Evolutionary conservation across 2,113 vertebrate species (phyloP).

Genomic region (Crotalus helleri): DNA sequence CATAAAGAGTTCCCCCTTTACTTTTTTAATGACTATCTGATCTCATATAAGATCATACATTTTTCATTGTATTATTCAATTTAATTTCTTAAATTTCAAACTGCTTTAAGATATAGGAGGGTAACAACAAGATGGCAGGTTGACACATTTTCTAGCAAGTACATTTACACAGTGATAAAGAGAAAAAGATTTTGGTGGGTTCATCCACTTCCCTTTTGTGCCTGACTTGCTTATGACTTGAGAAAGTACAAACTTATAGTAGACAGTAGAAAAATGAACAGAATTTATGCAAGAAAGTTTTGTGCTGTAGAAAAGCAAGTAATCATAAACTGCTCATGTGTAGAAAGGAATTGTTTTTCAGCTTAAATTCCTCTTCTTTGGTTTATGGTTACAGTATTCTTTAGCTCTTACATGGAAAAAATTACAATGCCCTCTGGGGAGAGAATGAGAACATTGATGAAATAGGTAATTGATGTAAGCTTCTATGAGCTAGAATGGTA

Average conservation of each 20-base stretch:
- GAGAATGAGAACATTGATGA: not conserved
- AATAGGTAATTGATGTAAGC: not conserved
- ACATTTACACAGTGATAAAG: not conserved
- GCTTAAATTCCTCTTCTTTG: not conserved
- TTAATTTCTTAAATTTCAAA: not conserved
- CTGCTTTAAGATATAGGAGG: not conserved
- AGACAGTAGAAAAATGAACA: not conserved
- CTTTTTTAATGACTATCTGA: not conserved
- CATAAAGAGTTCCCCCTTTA: not conserved
- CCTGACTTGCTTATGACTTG: not conserved
- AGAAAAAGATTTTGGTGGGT: not conserved
- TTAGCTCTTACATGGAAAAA: not conserved
- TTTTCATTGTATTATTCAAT: not conserved
- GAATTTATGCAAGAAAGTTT: not conserved
- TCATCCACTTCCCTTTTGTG: not conserved
- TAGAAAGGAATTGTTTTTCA: not conserved
- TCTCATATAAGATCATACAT: not conserved
- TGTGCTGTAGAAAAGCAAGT: not conserved
- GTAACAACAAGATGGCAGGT: not conserved
- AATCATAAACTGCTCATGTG: not conserved
- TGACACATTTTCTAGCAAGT: not conserved
- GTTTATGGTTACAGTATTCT: not conserved
- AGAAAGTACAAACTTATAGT: not conserved
- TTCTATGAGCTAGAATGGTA: not conserved
- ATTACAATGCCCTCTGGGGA: not conserved